A percentile compares a stretch with the other conserved stretches of the same genome.
These are phyloP conservation scores for Diarsia brunnea DNA, from an alignment of 2,888 invertebrate species.

Conservation along the genomic window DNA sequence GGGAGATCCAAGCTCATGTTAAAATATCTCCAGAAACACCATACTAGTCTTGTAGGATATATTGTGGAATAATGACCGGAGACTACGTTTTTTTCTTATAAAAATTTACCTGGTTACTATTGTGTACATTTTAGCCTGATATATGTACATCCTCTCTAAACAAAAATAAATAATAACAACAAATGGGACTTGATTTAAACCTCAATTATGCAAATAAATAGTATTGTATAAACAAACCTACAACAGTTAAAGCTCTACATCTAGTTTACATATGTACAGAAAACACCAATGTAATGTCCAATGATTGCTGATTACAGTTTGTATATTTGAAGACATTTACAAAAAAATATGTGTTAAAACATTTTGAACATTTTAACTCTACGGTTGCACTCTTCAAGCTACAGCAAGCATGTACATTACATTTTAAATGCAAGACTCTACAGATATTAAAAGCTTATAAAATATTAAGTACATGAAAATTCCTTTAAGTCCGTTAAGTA, in stretches of 20 bases:
- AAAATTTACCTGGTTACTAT: constrained; percentile 52
- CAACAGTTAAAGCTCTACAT: constrained; percentile 88
- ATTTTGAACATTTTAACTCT: constrained; percentile 63
- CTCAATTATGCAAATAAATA: constrained; percentile 76
- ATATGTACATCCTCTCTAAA: constrained; percentile 50
- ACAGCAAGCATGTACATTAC: constrained; percentile 77
- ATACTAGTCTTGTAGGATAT: constrained; percentile 44
- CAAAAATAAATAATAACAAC: constrained; percentile 68
- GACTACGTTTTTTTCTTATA: constrained; percentile 24
- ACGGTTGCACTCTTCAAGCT: constrained; percentile 52
- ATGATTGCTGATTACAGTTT: constrained; percentile 60
- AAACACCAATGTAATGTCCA: constrained; percentile 71
- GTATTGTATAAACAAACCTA: constrained; percentile 78
- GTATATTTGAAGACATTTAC: constrained; percentile 57
- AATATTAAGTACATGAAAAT: constrained; percentile 88
- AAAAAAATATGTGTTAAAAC: constrained; percentile 62
- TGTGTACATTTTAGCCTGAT: constrained; percentile 45
- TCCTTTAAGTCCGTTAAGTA: constrained; percentile 81
- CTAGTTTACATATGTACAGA: constrained; percentile 89
- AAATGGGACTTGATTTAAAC: constrained; percentile 57
- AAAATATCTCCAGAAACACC: constrained; percentile 17
- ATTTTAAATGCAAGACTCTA: constrained; percentile 82
- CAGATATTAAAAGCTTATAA: constrained; percentile 80
- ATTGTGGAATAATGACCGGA: constrained; percentile 56
- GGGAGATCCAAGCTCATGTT: constrained; percentile 23